These are phyloP conservation scores for Sylvietta virens DNA, from an alignment of 2,113 vertebrate species.

Conservation along the genomic window DNA sequence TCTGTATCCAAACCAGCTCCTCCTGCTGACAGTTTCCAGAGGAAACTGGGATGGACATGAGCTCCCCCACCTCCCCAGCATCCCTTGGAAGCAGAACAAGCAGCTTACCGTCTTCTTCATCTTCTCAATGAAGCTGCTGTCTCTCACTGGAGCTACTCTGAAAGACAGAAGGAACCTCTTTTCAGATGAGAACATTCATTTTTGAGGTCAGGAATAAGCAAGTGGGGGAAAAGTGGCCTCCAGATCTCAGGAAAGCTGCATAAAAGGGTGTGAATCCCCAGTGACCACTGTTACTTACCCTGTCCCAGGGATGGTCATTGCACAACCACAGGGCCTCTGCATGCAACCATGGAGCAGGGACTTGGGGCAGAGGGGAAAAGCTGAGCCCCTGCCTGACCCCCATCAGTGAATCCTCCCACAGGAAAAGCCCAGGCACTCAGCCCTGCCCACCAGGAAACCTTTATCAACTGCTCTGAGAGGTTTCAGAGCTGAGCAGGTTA, in stretches of 20 bases:
- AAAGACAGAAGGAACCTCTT: constrained; percentile 22
- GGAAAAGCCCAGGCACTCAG: not conserved
- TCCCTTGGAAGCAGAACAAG: rapidly evolving
- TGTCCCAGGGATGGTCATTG: not conserved
- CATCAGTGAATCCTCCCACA: not conserved
- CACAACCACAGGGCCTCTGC: not conserved
- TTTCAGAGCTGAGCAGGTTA: not conserved
- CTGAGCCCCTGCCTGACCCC: not conserved
- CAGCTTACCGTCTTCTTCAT: constrained; percentile 97
- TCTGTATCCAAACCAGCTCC: not conserved
- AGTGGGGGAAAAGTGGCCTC: not conserved
- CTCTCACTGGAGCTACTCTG: constrained; percentile 77
- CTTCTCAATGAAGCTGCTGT: constrained; percentile 96
- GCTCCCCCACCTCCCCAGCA: not conserved
- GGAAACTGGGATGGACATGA: not conserved
- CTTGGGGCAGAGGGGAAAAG: not conserved
- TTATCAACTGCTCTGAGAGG: not conserved
- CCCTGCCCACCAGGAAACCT: not conserved
- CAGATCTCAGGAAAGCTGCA: not conserved
- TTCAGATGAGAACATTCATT: not conserved
- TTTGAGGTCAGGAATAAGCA: not conserved
- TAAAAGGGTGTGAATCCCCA: not conserved
- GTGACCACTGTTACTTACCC: not conserved
- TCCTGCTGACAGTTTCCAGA: not conserved
- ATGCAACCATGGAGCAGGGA: not conserved